Evolutionary conservation across 2,797 vertebrate genomes (phyloP).

Genomic region (Pangasius mekongensis): DNA sequence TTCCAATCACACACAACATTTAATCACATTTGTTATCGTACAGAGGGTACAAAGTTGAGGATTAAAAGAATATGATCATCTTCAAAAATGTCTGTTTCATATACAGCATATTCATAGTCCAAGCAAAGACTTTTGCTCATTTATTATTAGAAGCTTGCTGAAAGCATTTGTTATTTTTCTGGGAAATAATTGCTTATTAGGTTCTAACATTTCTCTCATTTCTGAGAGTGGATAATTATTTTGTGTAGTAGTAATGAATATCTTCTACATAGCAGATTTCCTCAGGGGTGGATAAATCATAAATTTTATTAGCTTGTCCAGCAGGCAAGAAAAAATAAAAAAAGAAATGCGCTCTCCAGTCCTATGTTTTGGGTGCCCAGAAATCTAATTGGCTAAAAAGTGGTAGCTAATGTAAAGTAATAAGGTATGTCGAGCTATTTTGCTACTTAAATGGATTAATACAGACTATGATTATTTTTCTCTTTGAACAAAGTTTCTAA

Average conservation of each 20-base stretch:
- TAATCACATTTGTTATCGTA: constrained; percentile 46
- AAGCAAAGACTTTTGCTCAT: constrained; percentile 8
- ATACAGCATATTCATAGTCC: neutral
- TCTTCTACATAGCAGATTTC: constrained; percentile 1
- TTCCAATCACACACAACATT: constrained; percentile 51
- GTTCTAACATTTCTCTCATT: constrained; percentile 1
- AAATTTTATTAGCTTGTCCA: neutral
- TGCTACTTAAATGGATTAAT: neutral
- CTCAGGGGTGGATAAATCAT: neutral
- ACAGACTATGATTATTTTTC: neutral
- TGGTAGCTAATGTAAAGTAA: neutral
- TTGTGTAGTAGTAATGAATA: neutral
- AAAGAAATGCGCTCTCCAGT: neutral
- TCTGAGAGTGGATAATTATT: neutral
- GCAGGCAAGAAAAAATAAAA: neutral
- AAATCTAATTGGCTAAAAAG: constrained; percentile 2
- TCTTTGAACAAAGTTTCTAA: neutral
- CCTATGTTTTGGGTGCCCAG: neutral
- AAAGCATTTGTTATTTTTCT: neutral
- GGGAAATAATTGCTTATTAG: constrained; percentile 13
- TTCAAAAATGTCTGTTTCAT: constrained; percentile 32
- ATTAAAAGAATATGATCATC: constrained; percentile 33
- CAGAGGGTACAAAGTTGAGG: constrained; percentile 20
- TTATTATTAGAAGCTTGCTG: constrained; percentile 14
- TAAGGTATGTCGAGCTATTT: neutral